Conservation (phyloP, 2,113 vertebrate species). For the Alligator mississippiensis region DNA sequence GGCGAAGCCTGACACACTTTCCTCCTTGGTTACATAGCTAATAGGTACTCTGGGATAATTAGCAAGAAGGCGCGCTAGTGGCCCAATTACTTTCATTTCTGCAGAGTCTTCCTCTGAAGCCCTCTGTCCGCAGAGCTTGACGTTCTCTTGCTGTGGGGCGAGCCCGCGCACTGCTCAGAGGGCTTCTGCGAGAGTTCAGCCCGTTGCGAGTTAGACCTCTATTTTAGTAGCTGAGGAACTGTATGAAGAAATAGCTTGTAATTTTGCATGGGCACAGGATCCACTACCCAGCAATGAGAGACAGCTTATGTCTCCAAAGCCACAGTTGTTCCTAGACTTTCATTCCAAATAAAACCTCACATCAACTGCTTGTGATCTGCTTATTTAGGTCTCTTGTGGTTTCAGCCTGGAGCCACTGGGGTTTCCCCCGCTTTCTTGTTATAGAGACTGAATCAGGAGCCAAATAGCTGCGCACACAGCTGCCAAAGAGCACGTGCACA, state of each 20-base stretch:
- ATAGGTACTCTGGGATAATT: slow-evolving; percentile 61
- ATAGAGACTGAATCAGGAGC: slow-evolving; percentile 2
- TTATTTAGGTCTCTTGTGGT: neutral
- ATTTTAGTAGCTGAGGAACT: neutral
- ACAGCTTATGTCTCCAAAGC: slow-evolving; percentile 3
- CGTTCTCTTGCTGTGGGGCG: neutral
- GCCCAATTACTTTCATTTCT: slow-evolving; percentile 31
- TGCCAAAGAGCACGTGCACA: neutral
- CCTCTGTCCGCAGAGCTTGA: slow-evolving; percentile 18
- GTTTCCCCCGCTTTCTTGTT: neutral
- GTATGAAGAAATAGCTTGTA: neutral
- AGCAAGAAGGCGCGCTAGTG: slow-evolving; percentile 52
- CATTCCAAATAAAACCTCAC: neutral
- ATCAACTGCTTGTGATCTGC: neutral
- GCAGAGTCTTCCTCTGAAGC: slow-evolving; percentile 30
- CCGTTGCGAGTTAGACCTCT: neutral
- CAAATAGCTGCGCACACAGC: neutral
- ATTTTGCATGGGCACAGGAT: neutral
- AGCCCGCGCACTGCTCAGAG: slow-evolving; percentile 2
- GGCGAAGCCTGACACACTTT: slow-evolving; percentile 61
- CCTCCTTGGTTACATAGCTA: slow-evolving; percentile 58
- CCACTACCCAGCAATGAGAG: neutral
- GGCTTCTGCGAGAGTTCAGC: neutral
- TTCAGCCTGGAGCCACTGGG: neutral
- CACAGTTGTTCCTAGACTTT: neutral